phyloP scores from a whole-genome alignment of 2,113 vertebrate species.

The Tragelaphus strepsiceros region DNA sequence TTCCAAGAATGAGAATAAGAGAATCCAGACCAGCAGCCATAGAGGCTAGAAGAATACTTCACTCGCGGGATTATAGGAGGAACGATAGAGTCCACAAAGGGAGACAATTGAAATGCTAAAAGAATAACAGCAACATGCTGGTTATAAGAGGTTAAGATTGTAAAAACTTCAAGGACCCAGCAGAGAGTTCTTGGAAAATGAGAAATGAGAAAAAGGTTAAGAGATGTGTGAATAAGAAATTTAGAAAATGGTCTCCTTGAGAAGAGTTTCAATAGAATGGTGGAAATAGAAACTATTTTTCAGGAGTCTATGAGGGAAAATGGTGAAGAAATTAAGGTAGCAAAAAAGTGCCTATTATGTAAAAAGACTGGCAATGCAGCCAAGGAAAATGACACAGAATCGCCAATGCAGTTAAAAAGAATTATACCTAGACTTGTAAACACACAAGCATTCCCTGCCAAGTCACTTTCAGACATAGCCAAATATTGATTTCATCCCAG shows the following conservation, averaged over 20 bases:
- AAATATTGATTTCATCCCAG: constrained; percentile 24
- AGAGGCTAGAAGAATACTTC: background rate
- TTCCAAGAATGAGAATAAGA: background rate
- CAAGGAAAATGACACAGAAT: background rate
- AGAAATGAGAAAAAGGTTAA: background rate
- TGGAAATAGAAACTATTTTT: background rate
- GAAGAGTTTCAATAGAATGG: background rate
- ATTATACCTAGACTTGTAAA: constrained; percentile 17
- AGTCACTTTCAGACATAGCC: background rate
- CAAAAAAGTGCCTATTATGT: background rate
- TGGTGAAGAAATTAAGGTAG: constrained; percentile 10
- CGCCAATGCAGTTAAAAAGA: background rate
- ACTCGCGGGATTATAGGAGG: background rate
- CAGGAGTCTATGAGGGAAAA: background rate
- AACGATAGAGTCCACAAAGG: background rate
- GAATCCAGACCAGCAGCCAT: background rate
- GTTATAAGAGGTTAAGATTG: background rate
- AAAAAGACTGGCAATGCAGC: background rate
- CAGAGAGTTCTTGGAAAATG: background rate
- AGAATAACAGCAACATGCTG: background rate
- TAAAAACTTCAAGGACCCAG: background rate
- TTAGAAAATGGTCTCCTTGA: background rate
- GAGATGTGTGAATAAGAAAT: background rate
- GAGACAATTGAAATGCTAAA: background rate
- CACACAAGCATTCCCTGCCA: constrained; percentile 1